Percentiles rank a stretch among this genome's conserved stretches.
These are phyloP conservation scores for Ptychobarbus kaznakovi DNA, from an alignment of 2,797 vertebrate species.

Conservation along the genomic window DNA sequence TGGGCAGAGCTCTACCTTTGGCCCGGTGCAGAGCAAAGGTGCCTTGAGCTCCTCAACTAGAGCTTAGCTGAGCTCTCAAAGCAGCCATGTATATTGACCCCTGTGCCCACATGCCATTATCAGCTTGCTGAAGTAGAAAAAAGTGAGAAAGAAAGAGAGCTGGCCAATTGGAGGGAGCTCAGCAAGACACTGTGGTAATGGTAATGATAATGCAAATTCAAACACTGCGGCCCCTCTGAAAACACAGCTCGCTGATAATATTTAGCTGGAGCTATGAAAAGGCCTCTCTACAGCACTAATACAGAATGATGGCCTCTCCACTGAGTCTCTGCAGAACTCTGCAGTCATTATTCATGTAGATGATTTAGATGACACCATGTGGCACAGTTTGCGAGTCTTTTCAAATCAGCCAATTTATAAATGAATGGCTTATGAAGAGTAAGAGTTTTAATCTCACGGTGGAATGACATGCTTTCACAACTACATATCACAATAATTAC, in stretches of 20 bases:
- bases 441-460: slow-evolving; percentile 47
- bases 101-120: slow-evolving; percentile 42
- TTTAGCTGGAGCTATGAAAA: slow-evolving; percentile 40
- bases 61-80: slow-evolving; percentile 23
- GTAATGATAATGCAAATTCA: slow-evolving; percentile 19
- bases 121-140: slow-evolving; percentile 26
- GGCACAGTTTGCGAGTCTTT: slow-evolving; percentile 39
- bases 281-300: slow-evolving; percentile 37
- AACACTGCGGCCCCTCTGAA: slow-evolving; percentile 16
- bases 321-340: slow-evolving; percentile 33
- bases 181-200: slow-evolving; percentile 10
- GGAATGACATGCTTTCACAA: slow-evolving; percentile 39
- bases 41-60: slow-evolving; percentile 34
- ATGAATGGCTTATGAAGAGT: slow-evolving; percentile 45
- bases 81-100: slow-evolving; percentile 37
- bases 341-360: slow-evolving; percentile 46
- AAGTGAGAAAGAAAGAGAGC: slow-evolving; percentile 6
- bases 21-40: slow-evolving; percentile 27
- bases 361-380: slow-evolving; percentile 50
- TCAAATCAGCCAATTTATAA: slow-evolving; percentile 50
- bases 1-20: slow-evolving; percentile 33
- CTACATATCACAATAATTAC: slow-evolving; percentile 45
- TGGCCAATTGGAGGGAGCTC: slow-evolving; percentile 18
- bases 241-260: slow-evolving; percentile 30
- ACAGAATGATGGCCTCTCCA: slow-evolving; percentile 42